Base-by-base conservation (phyloP, 2,888 invertebrate species). In the Hedychridium roseum region DNA sequence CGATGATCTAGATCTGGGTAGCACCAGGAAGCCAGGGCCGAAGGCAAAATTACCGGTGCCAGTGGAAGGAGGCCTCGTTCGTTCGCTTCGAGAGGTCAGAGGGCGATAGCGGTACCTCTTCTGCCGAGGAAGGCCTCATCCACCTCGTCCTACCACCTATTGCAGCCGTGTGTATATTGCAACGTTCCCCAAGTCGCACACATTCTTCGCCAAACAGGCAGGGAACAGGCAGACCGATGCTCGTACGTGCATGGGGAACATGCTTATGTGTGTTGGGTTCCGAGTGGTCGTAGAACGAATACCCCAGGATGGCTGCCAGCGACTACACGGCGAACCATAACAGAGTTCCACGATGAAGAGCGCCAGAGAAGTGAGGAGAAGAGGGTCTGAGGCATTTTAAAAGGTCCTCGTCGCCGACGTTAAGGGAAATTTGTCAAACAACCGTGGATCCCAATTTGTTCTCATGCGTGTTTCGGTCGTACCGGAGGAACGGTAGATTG, bases 41-140 rank as follows among this genome's bases (percentile, higher is more conserved):
- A 68, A 64, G 67, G 70, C 64, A 68, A 70, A 73, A 73, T 73
- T 71, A 72, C 71, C 68, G 67, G 71, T 72, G 62, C 66, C 60
- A 44, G 60, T 58, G 56, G 64, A 70, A 69, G 71, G 66, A 71
- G 73, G 65, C 60, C 69, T 70, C 60, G 69, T 67, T 73, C 64
- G 67, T 70, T 68, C 63, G 66, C 54, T 60, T 64, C 50, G 67
- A 55, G 71, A 64, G 78, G 78, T 78, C 76, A 77, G 66, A 76
- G 78, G 78, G 74, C 73, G 71, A 73, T 77, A 78, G 78, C 77
- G 78, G 78, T 77, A 77, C 73, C 72, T 74, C 72, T 66, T 69
- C 71, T 66, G 46, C 54, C 54, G 53, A 57, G 60, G 60, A 55
- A 64, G 56, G 47, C 54, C 44, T 45, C 57, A 53, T 62, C 61